A percentile compares a stretch with the other conserved stretches of the same genome.
Evolutionary conservation across 1,140 invertebrate species (phyloP).

Genomic region (Aphidius ervi): DNA sequence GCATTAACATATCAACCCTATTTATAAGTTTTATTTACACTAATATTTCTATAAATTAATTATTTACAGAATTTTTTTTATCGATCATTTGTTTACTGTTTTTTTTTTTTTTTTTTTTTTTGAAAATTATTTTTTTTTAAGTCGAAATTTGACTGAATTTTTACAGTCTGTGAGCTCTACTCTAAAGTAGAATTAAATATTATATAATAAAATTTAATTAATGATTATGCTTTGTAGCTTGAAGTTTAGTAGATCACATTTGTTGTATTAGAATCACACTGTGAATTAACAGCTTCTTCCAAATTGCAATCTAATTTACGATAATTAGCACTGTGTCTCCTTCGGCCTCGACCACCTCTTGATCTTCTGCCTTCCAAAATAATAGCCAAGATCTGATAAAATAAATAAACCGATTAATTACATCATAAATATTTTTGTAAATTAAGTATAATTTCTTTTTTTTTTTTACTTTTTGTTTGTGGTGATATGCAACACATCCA

Average conservation of each 20-base stretch:
- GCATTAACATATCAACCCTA: too few species aligned
- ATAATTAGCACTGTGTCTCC: conserved; percentile 59
- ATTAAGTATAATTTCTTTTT: background rate
- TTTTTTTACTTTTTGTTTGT: conserved; percentile 63
- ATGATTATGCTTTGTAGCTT: too few species aligned
- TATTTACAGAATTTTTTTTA: too few species aligned
- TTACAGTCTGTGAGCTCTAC: too few species aligned
- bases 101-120: too few species aligned
- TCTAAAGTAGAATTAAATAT: too few species aligned
- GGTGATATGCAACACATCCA: conserved; percentile 63
- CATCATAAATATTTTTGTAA: conserved; percentile 8
- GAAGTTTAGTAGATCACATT: conserved; percentile 50
- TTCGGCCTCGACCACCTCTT: conserved; percentile 45
- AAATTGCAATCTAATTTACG: conserved; percentile 61
- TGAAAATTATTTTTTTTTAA: too few species aligned
- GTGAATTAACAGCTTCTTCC: conserved; percentile 62
- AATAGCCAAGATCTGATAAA: conserved; percentile 57
- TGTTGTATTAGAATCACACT: conserved; percentile 48
- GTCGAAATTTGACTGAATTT: too few species aligned
- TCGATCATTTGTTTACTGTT: too few species aligned
- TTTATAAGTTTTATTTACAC: too few species aligned
- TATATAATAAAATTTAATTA: too few species aligned
- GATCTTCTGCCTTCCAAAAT: conserved; percentile 57
- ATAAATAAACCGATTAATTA: background rate
- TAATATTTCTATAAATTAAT: too few species aligned